A percentile compares a stretch with the other conserved stretches of the same genome.
Evolutionary conservation across 2,113 vertebrate genomes (phyloP).

Genomic region (Hippotragus niger): DNA sequence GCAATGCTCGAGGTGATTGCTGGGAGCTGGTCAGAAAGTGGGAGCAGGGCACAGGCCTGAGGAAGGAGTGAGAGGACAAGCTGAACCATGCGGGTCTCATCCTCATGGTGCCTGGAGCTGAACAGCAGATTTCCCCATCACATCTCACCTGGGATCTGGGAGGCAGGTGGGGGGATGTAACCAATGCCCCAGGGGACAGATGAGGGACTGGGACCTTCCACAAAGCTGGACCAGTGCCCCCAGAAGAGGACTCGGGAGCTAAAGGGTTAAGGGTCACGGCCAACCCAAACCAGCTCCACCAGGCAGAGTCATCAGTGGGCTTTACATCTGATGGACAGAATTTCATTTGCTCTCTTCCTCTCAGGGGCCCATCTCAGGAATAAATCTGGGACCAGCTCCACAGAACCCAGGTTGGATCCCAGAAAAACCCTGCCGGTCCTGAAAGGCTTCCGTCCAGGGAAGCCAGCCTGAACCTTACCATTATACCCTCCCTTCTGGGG

Average conservation of each 20-base stretch:
- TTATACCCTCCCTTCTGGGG: background rate
- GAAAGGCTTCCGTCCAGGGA: background rate
- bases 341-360: background rate
- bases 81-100: background rate
- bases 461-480: background rate
- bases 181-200: background rate
- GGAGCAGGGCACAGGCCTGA: background rate
- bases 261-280: constrained; percentile 3
- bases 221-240: background rate
- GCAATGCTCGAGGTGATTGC: background rate
- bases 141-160: background rate
- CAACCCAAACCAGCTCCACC: background rate
- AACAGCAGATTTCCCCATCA: background rate
- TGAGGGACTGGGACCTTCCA: background rate
- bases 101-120: background rate
- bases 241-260: background rate
- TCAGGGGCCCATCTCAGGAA: background rate
- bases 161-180: background rate
- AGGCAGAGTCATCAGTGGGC: background rate
- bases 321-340: background rate
- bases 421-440: background rate
- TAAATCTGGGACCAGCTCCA: background rate
- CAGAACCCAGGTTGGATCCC: background rate
- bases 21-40: background rate
- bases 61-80: background rate